A percentile compares a stretch with the other conserved stretches of the same genome.
Conservation (phyloP, 2,797 vertebrate species). For the Champsocephalus gunnari region DNA sequence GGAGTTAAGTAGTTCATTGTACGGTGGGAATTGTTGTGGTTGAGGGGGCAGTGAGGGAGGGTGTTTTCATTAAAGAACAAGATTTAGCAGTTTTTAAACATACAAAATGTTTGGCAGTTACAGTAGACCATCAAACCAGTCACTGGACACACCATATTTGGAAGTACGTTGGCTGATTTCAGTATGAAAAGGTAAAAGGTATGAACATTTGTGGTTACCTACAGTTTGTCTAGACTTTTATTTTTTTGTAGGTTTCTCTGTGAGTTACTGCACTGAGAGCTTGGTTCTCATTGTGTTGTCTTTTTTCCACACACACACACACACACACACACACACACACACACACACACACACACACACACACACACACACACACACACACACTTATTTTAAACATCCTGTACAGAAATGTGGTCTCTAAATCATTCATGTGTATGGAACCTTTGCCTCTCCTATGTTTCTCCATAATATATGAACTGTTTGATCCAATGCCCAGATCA, state of each 20-base stretch:
- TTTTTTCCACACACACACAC: neutral
- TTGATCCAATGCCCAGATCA: conserved; percentile 71
- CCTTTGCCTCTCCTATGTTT: conserved; percentile 41
- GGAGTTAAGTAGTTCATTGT: conserved; percentile 59
- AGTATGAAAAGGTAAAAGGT: neutral
- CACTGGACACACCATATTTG: conserved; percentile 10
- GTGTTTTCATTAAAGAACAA: conserved; percentile 45
- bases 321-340: too few species aligned
- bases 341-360: neutral
- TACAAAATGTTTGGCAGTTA: conserved; percentile 32
- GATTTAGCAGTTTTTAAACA: conserved; percentile 53
- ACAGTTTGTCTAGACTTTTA: neutral
- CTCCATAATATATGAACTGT: conserved; percentile 66
- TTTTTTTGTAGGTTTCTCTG: conserved; percentile 8
- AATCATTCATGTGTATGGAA: conserved; percentile 61
- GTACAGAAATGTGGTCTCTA: conserved; percentile 36
- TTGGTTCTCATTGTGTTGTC: conserved; percentile 8
- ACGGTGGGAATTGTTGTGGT: conserved; percentile 34
- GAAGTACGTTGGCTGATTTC: neutral
- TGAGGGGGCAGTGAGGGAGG: conserved; percentile 10
- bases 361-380: neutral
- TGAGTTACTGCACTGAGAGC: conserved; percentile 5
- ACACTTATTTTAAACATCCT: conserved; percentile 13
- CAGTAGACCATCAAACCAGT: conserved; percentile 11
- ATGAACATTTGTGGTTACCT: neutral